Percentiles rank a stretch among this genome's conserved stretches.
These are phyloP conservation scores for Agonopterix heracliana DNA, from an alignment of 2,888 invertebrate genomes.

Conservation along the genomic window DNA sequence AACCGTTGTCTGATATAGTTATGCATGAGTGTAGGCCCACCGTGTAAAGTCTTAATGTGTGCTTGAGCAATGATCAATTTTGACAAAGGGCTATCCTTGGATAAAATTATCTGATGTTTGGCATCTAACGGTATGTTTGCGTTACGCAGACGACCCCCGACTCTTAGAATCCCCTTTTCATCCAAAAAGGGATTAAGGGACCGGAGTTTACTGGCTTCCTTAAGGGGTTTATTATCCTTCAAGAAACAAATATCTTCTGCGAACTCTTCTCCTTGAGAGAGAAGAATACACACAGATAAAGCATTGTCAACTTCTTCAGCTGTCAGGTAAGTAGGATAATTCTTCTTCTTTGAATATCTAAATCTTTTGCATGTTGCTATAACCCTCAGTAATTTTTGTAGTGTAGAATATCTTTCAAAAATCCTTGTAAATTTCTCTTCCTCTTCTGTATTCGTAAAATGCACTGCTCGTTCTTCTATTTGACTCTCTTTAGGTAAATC, in stretches of 20 bases:
- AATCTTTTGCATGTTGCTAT: background rate
- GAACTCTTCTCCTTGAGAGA: background rate
- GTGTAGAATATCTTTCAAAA: too few species aligned
- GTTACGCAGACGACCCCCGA: background rate
- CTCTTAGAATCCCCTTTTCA: background rate
- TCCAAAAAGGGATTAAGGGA: constrained; percentile 1
- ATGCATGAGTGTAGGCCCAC: constrained; percentile 18
- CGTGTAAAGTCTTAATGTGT: constrained; percentile 18
- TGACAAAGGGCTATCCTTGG: background rate
- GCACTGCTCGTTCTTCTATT: background rate
- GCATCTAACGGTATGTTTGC: background rate
- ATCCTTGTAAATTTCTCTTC: too few species aligned
- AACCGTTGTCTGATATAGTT: constrained; percentile 16
- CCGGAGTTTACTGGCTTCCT: background rate
- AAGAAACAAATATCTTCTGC: background rate
- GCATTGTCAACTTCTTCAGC: background rate
- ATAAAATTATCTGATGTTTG: background rate
- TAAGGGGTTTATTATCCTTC: background rate
- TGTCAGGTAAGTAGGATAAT: too few species aligned
- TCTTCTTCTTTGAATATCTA: too few species aligned
- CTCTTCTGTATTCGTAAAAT: too few species aligned
- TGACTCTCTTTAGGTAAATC: too few species aligned
- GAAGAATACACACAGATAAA: background rate
- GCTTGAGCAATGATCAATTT: constrained; percentile 11
- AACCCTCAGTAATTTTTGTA: background rate